These are phyloP conservation scores for Procavia capensis DNA, from an alignment of 2,113 vertebrate genomes.

Conservation along the genomic window DNA sequence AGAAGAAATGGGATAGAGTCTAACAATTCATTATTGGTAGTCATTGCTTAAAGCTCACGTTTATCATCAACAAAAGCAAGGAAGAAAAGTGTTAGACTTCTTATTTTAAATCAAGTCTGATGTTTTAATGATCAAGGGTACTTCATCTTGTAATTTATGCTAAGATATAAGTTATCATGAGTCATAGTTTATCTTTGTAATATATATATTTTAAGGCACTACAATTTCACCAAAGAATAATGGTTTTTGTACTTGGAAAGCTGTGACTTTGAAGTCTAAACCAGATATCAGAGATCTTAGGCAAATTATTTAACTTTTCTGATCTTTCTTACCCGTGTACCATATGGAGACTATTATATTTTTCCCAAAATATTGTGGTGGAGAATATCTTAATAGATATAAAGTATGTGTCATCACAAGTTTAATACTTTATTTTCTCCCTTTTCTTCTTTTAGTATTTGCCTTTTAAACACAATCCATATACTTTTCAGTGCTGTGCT, in stretches of 20 bases:
- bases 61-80: constrained; percentile 46
- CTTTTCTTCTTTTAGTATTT: not conserved
- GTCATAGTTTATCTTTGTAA: not conserved
- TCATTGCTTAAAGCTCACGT: constrained; percentile 38
- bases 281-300: not conserved
- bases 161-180: not conserved
- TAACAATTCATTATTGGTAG: constrained; percentile 34
- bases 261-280: not conserved
- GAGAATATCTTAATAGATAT: not conserved
- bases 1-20: not conserved
- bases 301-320: not conserved
- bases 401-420: not conserved
- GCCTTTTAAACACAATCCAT: not conserved
- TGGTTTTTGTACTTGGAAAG: not conserved
- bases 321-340: not conserved
- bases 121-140: constrained; percentile 28
- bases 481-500: not conserved
- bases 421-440: not conserved
- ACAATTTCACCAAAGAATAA: constrained; percentile 31
- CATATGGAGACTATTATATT: not conserved
- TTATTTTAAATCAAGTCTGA: constrained; percentile 31
- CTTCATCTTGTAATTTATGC: not conserved
- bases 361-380: not conserved
- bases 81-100: not conserved
- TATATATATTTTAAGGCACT: constrained; percentile 6